Percentiles rank a stretch among this genome's conserved stretches.
These are phyloP conservation scores for Parazoanthus swiftii DNA, from an alignment of 92 coral and sea anemone species.

Conservation along the genomic window DNA sequence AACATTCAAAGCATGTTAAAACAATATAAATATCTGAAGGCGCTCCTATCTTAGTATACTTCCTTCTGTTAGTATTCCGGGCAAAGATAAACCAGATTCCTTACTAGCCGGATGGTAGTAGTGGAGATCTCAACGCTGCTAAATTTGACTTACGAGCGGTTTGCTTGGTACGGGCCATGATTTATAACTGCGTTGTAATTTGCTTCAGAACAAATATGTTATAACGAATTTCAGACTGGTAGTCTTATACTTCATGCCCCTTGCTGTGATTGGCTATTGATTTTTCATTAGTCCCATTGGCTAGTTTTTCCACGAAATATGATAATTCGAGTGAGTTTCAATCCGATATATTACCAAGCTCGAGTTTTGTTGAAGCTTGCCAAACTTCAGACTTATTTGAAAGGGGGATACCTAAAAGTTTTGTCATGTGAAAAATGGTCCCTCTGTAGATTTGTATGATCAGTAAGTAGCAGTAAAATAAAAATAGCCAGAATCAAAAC, in stretches of 20 bases:
- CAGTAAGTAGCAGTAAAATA: not conserved
- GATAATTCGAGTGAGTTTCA: not conserved
- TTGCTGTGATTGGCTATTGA: slow-evolving; percentile 4
- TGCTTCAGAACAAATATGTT: not conserved
- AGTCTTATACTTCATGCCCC: not conserved
- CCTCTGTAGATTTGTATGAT: not conserved
- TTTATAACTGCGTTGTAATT: not conserved
- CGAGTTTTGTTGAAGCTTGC: slow-evolving; percentile 1
- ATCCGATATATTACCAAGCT: not conserved
- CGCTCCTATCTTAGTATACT: too few relatives aligned
- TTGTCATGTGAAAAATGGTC: not conserved
- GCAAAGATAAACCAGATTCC: too few relatives aligned
- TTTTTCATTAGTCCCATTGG: not conserved
- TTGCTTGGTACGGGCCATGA: slow-evolving; percentile 97
- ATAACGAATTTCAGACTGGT: not conserved
- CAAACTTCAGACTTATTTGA: not conserved
- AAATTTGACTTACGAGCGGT: slow-evolving; percentile 91
- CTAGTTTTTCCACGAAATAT: not conserved
- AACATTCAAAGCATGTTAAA: too few relatives aligned
- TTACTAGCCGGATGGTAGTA: too few relatives aligned
- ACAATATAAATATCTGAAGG: too few relatives aligned
- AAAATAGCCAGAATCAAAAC: not conserved
- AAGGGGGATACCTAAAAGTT: not conserved
- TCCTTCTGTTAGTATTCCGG: too few relatives aligned
- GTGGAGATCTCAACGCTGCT: too few relatives aligned